These are phyloP conservation scores for Anomalospiza imberbis DNA, from an alignment of 2,797 vertebrate species.

Conservation along the genomic window DNA sequence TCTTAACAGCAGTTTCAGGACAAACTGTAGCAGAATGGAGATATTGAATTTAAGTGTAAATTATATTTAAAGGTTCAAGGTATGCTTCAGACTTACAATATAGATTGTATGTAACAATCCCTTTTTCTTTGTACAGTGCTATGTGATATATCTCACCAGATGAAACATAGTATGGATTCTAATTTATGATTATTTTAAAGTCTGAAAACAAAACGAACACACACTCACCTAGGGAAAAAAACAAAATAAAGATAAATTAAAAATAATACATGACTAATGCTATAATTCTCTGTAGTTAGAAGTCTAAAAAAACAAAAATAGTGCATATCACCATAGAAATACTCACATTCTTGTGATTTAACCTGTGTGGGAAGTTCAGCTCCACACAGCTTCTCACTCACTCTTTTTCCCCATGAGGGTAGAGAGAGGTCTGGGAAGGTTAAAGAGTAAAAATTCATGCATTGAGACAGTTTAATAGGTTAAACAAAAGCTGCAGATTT, in stretches of 20 bases:
- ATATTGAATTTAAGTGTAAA: neutral
- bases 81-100: neutral
- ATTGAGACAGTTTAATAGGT: neutral
- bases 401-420: neutral
- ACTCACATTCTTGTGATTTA: neutral
- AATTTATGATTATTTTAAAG: neutral
- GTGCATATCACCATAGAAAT: neutral
- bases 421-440: neutral
- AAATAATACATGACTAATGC: neutral
- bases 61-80: neutral
- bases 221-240: neutral
- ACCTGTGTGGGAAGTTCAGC: neutral
- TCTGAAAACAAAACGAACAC: neutral
- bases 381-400: neutral
- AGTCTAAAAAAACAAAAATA: neutral
- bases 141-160: neutral
- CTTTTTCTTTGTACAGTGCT: neutral
- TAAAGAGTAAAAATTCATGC: neutral
- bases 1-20: neutral
- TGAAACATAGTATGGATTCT: neutral
- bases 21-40: neutral
- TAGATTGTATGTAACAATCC: neutral
- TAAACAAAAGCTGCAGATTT: neutral
- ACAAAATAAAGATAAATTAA: neutral
- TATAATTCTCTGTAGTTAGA: neutral